These are phyloP conservation scores for Periophthalmus magnuspinnatus DNA, from an alignment of 2,797 vertebrate genomes.

Conservation along the genomic window DNA sequence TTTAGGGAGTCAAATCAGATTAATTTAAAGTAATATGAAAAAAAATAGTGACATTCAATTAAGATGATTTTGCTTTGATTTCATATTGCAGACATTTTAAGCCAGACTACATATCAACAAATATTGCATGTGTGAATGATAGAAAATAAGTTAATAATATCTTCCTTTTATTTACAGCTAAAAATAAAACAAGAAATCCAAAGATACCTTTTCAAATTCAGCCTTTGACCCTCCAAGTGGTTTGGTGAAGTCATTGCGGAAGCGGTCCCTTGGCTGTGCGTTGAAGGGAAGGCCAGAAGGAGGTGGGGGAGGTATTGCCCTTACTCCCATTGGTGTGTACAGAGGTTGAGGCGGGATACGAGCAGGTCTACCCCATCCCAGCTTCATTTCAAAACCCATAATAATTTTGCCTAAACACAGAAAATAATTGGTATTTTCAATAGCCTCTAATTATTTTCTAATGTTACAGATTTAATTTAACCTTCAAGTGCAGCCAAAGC, in stretches of 20 bases:
- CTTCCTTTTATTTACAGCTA: constrained; percentile 11
- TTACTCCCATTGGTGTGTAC: constrained; percentile 80
- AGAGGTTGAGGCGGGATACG: constrained; percentile 83
- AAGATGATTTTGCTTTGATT: neutral
- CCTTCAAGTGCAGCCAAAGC: constrained; percentile 81
- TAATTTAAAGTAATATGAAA: constrained; percentile 75
- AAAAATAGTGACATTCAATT: constrained; percentile 64
- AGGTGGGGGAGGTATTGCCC: constrained; percentile 79
- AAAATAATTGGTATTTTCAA: neutral
- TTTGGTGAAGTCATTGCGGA: constrained; percentile 83
- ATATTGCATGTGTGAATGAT: neutral
- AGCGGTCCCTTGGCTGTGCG: constrained; percentile 80
- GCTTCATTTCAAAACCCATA: constrained; percentile 86
- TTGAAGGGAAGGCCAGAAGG: constrained; percentile 84
- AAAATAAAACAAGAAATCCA: constrained; percentile 21
- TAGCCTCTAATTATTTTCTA: neutral
- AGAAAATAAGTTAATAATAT: too few relatives aligned
- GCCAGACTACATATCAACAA: neutral
- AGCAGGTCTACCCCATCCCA: constrained; percentile 85
- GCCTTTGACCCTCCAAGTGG: constrained; percentile 72
- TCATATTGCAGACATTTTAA: too few relatives aligned
- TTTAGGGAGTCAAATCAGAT: constrained; percentile 84
- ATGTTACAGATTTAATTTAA: constrained; percentile 33
- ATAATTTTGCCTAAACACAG: constrained; percentile 76
- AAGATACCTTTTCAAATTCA: constrained; percentile 80